Evolutionary conservation across 2,797 vertebrate species (phyloP), one percentile per base, ranked within the genome.

Genomic region (Mormyrus proboscirostris): DNA sequence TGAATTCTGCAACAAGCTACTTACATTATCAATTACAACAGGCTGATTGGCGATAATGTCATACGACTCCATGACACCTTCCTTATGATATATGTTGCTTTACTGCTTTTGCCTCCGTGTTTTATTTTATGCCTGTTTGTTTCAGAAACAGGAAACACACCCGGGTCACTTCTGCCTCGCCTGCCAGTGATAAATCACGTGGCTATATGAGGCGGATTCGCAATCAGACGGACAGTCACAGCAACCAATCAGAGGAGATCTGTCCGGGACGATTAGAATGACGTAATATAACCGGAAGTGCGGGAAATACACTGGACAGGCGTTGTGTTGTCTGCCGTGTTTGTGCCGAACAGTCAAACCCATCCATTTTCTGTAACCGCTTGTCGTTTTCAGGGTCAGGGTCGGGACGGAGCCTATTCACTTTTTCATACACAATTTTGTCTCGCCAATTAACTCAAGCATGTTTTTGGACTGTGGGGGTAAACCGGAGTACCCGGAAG

Each of bases 21-120:
- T 98, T 91, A 98, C 97, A 94, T 97, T 97, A 95, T 98, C 97
- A 90, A 98, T 97, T 92, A 98, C 97, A 90, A 97, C 97, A n/a
- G 97, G 97, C 95, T 97, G 97, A 93, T 98, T 97, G 90, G 97
- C 96, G 95, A 97, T 96, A 93, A 98, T 96, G 94, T 98, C 97
- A 94, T 98, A 97, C 91, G 96, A 96, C 92, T 97, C 97, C 97
- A 97, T 98, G 92, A 91, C 94, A 89, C 89, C 91, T 91, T 91
- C 85, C 19, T 62, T 86, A 0, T 73, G 51, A 47, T 5, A 57
- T 90, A 73, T 86, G 2, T 59, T 89, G 91, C 89, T 92, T 90
- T 92, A 73, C 86, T 12, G 92, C 90, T 90, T 92, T 69, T 57
- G 76, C 53, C 82, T 89, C 25, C 50, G 47, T 88, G 9, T 83